Percentiles rank a stretch among this genome's conserved stretches.
phyloP scores from a whole-genome alignment of 2,113 vertebrate genomes.

The human region DNA sequence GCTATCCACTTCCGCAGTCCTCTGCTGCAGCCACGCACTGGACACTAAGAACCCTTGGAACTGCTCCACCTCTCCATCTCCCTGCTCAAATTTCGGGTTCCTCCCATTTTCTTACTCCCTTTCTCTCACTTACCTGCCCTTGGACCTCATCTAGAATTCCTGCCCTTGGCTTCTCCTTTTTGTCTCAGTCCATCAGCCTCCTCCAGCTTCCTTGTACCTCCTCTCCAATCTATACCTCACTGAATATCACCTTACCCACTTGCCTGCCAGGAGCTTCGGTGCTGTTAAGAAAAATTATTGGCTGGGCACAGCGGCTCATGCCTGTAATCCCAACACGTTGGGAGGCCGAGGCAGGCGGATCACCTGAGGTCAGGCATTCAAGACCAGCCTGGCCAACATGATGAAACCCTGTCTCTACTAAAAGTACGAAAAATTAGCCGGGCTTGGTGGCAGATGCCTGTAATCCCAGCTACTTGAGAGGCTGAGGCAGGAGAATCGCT shows the following conservation, averaged over 20 bases:
- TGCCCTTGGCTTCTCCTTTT: background rate
- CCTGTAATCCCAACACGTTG: too few relatives aligned
- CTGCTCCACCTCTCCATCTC: background rate
- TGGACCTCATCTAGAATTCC: background rate
- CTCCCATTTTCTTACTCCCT: background rate
- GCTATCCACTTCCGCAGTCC: background rate
- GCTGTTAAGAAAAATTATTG: background rate
- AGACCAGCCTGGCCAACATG: too few relatives aligned
- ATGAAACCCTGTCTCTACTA: too few relatives aligned
- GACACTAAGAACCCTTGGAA: background rate
- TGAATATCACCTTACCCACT: background rate
- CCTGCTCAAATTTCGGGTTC: background rate
- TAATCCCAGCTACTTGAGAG: too few relatives aligned
- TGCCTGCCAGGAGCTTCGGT: background rate
- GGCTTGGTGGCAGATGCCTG: too few relatives aligned
- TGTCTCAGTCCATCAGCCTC: background rate
- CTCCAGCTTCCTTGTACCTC: background rate
- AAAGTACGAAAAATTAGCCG: too few relatives aligned
- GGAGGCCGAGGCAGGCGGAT: too few relatives aligned
- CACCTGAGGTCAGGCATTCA: too few relatives aligned
- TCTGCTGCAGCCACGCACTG: background rate
- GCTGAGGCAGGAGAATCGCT: too few relatives aligned
- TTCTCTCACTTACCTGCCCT: background rate
- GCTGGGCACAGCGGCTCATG: too few relatives aligned
- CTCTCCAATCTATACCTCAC: background rate